phyloP scores from a whole-genome alignment of 2,113 vertebrate species.

The Bos javanicus region DNA sequence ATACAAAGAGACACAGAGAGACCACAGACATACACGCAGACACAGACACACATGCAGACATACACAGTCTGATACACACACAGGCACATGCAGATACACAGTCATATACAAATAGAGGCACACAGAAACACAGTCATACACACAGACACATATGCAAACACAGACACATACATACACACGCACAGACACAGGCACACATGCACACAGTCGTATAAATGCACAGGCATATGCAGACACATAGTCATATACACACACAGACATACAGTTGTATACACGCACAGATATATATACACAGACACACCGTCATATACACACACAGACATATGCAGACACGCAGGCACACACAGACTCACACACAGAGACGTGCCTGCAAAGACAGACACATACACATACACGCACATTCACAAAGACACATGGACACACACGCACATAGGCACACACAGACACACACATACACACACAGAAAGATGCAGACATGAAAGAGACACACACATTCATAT shows the following conservation, averaged over 20 bases:
- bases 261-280: fast-evolving
- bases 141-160: too few species aligned
- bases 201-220: too few species aligned
- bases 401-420: not conserved
- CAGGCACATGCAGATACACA: too few species aligned
- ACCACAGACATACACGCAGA: too few species aligned
- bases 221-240: too few species aligned
- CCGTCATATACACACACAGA: not conserved
- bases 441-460: not conserved
- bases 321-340: not conserved
- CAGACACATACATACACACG: fast-evolving
- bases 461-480: not conserved
- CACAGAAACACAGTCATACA: too few species aligned
- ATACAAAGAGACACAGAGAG: too few species aligned
- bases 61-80: too few species aligned
- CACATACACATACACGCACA: not conserved
- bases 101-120: too few species aligned
- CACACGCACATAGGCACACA: not conserved
- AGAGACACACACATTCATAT: not conserved
- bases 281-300: too few species aligned
- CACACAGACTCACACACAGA: not conserved
- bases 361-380: not conserved
- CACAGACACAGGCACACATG: too few species aligned
- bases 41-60: too few species aligned
- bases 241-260: not conserved